Percentiles rank a stretch among this genome's conserved stretches.
Conservation (phyloP, 2,888 invertebrate genomes). For the Agrotis exclamationis region DNA sequence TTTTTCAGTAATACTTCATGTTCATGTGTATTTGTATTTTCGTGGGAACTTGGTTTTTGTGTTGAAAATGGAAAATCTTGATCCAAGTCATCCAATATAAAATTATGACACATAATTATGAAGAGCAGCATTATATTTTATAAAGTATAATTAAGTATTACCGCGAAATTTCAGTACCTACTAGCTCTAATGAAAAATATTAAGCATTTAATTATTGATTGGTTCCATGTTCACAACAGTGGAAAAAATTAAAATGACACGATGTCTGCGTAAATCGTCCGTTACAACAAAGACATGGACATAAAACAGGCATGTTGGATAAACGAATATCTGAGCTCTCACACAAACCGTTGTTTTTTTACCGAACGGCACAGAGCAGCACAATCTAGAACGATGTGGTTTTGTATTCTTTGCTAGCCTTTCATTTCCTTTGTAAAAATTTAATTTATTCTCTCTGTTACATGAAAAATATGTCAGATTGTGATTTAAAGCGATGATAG, state of each 20-base stretch:
- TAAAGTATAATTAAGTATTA: too few species aligned
- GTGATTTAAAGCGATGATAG: constrained; percentile 13
- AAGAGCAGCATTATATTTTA: too few species aligned
- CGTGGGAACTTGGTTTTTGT: too few species aligned
- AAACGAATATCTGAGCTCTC: constrained; percentile 37
- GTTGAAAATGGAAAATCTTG: too few species aligned
- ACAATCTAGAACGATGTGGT: constrained; percentile 36
- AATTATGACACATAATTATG: too few species aligned
- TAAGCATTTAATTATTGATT: neutral
- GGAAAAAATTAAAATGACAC: constrained; percentile 26
- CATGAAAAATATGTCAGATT: constrained; percentile 33
- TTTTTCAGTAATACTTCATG: too few species aligned
- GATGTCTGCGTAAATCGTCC: neutral
- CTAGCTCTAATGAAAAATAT: neutral
- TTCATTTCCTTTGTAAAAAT: constrained; percentile 48
- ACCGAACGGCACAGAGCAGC: constrained; percentile 24
- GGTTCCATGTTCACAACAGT: neutral
- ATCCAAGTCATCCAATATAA: too few species aligned
- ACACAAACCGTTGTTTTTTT: constrained; percentile 41
- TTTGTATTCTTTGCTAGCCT: constrained; percentile 43
- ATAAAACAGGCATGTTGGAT: constrained; percentile 16
- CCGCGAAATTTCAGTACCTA: neutral
- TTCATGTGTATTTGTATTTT: too few species aligned
- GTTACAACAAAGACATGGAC: constrained; percentile 9
- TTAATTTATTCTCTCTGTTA: constrained; percentile 44